Conservation (phyloP, 2,888 invertebrate genomes). For the Tiphia femorata region DNA sequence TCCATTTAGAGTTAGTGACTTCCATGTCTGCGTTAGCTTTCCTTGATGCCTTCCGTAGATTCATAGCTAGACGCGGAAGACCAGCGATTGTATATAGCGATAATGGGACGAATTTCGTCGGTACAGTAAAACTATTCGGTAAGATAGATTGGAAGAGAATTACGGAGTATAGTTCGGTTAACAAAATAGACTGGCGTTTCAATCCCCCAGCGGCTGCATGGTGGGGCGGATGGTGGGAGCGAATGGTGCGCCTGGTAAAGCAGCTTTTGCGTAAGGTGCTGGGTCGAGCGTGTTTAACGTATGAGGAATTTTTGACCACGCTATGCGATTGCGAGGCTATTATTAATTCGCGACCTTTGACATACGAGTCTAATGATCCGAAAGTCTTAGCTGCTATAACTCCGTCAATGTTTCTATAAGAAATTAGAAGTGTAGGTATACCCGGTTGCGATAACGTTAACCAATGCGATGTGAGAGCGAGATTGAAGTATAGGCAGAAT, state of each 20-base stretch:
- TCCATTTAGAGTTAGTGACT: constrained; percentile 57
- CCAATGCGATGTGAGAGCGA: neutral
- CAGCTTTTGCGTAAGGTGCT: too few relatives aligned
- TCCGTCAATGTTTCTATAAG: constrained; percentile 33
- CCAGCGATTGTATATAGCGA: constrained; percentile 56
- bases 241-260: constrained; percentile 59
- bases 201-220: constrained; percentile 27
- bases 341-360: constrained; percentile 60
- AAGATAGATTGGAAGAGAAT: constrained; percentile 42
- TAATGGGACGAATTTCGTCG: constrained; percentile 62
- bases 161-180: constrained; percentile 14
- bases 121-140: constrained; percentile 43
- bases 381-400: constrained; percentile 35
- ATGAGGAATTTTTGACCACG: constrained; percentile 47
- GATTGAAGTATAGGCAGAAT: neutral
- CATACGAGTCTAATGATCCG: constrained; percentile 37
- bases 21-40: constrained; percentile 46
- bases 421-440: neutral
- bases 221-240: too few relatives aligned
- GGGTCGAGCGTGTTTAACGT: too few relatives aligned
- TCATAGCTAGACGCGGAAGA: constrained; percentile 54
- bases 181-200: constrained; percentile 38
- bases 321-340: constrained; percentile 54
- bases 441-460: neutral
- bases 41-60: constrained; percentile 51